phyloP scores from a whole-genome alignment of 2,113 vertebrate species.

The Nothobranchius kuhntae region DNA sequence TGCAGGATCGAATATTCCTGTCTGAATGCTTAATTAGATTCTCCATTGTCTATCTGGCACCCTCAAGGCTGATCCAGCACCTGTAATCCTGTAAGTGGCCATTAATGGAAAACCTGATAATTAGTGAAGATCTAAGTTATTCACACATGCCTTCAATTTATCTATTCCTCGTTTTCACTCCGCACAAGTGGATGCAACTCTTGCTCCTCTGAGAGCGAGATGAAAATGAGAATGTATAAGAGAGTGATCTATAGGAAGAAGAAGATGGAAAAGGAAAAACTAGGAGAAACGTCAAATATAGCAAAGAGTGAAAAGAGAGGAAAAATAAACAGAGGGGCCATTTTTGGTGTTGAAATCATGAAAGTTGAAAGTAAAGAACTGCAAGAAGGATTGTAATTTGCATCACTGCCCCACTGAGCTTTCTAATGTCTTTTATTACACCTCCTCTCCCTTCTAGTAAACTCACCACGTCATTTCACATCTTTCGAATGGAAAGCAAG shows the following conservation, averaged over 20 bases:
- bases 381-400: slow-evolving; percentile 69
- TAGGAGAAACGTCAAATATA: slow-evolving; percentile 17
- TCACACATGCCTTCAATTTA: slow-evolving; percentile 6
- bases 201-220: slow-evolving; percentile 29
- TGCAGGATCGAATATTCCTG: neutral
- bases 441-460: slow-evolving; percentile 24
- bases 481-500: slow-evolving; percentile 47
- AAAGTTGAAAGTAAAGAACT: slow-evolving; percentile 48
- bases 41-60: slow-evolving; percentile 3
- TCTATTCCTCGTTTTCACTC: neutral
- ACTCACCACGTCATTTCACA: slow-evolving; percentile 27
- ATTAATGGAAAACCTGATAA: slow-evolving; percentile 18
- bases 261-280: slow-evolving; percentile 9
- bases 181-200: slow-evolving; percentile 38
- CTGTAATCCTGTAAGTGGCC: slow-evolving; percentile 20
- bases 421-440: slow-evolving; percentile 63
- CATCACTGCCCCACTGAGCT: slow-evolving; percentile 66
- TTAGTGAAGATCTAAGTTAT: slow-evolving; percentile 39
- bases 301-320: neutral
- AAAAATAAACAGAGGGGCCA: slow-evolving; percentile 47
- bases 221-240: slow-evolving; percentile 1
- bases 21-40: slow-evolving; percentile 4
- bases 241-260: slow-evolving; percentile 3
- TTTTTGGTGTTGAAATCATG: slow-evolving; percentile 44
- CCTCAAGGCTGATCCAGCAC: slow-evolving; percentile 35